Percentiles rank a stretch among this genome's conserved stretches.
Conservation (phyloP, 2,113 vertebrate genomes). For the Leptodactylus fuscus region DNA sequence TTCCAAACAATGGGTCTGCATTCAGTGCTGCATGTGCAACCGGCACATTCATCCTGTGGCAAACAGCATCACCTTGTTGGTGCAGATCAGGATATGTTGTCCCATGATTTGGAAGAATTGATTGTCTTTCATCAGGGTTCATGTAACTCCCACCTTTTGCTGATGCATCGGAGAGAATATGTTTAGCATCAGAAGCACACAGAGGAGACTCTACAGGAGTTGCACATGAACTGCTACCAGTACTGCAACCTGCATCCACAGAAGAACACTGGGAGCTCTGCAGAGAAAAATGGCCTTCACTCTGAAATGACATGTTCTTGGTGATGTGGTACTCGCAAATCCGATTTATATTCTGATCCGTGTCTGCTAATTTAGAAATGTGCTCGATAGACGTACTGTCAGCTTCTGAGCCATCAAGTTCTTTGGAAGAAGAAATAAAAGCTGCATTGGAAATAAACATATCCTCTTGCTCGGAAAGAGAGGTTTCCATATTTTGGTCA, state of each 20-base stretch:
- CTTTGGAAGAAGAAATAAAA: slow-evolving; percentile 82
- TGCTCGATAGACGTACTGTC: slow-evolving; percentile 75
- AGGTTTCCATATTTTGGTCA: slow-evolving; percentile 72
- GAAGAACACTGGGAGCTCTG: slow-evolving; percentile 96
- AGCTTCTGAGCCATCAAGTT: slow-evolving; percentile 74
- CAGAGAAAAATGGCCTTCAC: slow-evolving; percentile 89
- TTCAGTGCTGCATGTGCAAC: slow-evolving; percentile 85
- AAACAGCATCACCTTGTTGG: slow-evolving; percentile 83
- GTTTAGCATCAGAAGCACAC: slow-evolving; percentile 84
- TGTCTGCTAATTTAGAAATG: slow-evolving; percentile 77
- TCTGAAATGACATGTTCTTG: slow-evolving; percentile 94
- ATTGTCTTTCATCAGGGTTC: slow-evolving; percentile 82
- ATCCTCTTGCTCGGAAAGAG: slow-evolving; percentile 75
- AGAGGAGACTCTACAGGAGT: slow-evolving; percentile 92
- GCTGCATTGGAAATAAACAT: slow-evolving; percentile 78
- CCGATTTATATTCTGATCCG: slow-evolving; percentile 80
- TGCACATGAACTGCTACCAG: slow-evolving; percentile 89
- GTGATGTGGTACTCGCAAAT: slow-evolving; percentile 90
- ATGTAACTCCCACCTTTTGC: slow-evolving; percentile 81
- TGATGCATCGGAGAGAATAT: slow-evolving; percentile 82
- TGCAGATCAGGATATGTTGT: slow-evolving; percentile 81
- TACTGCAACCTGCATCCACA: slow-evolving; percentile 92
- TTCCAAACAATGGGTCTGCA: slow-evolving; percentile 84
- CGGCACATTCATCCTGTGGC: slow-evolving; percentile 86
- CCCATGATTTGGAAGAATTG: slow-evolving; percentile 78